Conservation (phyloP, 2,113 vertebrate genomes). For the Psittacula cyanocephala region DNA sequence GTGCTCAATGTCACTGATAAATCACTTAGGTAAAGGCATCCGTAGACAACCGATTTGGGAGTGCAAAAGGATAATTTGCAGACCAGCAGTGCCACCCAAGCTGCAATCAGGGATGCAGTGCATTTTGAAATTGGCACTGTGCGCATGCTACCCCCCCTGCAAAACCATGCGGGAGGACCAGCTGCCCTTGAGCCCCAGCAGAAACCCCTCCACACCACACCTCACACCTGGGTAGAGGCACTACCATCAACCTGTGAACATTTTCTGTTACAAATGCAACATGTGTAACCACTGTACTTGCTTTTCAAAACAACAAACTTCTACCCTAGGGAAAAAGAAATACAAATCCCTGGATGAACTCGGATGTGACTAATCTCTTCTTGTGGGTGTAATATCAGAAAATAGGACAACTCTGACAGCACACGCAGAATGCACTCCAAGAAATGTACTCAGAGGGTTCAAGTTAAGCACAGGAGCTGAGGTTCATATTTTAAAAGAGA, state of each 20-base stretch:
- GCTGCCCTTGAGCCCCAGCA: background rate
- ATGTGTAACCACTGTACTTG: background rate
- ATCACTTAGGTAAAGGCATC: background rate
- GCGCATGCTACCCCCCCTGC: rapidly evolving
- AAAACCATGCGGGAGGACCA: rapidly evolving
- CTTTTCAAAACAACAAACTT: background rate
- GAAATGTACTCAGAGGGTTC: background rate
- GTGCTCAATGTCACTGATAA: background rate
- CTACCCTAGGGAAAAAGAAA: background rate
- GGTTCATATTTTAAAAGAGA: background rate
- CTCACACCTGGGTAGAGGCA: too few species aligned
- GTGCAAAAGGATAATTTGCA: background rate
- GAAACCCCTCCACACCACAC: background rate
- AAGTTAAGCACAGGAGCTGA: background rate
- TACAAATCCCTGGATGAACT: background rate
- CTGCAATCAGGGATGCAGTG: background rate
- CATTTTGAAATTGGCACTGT: background rate
- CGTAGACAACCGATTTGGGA: background rate
- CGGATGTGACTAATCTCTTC: background rate
- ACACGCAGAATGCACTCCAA: background rate
- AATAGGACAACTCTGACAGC: background rate
- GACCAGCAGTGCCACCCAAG: background rate
- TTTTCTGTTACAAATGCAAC: background rate
- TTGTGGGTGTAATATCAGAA: background rate
- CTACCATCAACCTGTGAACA: background rate